Percentiles rank a stretch among this genome's conserved stretches.
Conservation (phyloP, 2,888 invertebrate genomes). For the Apamea monoglypha region DNA sequence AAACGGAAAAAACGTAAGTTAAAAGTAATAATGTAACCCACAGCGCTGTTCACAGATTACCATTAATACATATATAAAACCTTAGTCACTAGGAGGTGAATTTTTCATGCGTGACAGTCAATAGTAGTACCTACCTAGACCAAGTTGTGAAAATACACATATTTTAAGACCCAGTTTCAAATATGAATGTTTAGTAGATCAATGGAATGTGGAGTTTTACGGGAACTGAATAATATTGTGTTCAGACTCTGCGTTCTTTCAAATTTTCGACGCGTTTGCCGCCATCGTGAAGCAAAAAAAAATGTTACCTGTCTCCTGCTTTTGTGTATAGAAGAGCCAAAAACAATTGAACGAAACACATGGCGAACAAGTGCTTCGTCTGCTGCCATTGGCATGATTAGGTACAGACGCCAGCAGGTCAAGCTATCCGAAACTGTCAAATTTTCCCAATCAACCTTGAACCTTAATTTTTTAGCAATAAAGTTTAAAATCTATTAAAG, state of each 20-base stretch:
- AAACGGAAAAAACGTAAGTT: too few relatives aligned
- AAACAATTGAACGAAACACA: slow-evolving; percentile 10
- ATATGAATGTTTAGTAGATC: neutral
- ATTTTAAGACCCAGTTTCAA: neutral
- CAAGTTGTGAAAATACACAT: neutral
- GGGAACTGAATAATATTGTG: neutral
- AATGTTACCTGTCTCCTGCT: neutral
- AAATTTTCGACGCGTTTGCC: neutral
- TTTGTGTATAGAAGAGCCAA: neutral
- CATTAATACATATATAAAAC: too few relatives aligned
- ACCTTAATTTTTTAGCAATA: too few relatives aligned
- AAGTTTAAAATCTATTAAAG: too few relatives aligned
- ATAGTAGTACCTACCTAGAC: too few relatives aligned
- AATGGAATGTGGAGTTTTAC: neutral
- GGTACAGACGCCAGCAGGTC: too few relatives aligned
- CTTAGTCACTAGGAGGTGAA: too few relatives aligned
- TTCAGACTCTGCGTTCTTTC: neutral
- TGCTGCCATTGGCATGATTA: neutral
- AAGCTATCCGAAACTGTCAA: too few relatives aligned
- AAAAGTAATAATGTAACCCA: too few relatives aligned
- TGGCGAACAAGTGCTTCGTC: slow-evolving; percentile 6
- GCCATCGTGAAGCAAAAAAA: neutral
- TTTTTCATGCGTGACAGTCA: too few relatives aligned
- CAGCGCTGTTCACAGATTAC: too few relatives aligned
- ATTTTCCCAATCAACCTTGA: too few relatives aligned